These are phyloP conservation scores for Rhynchopsitta pachyrhyncha DNA, from an alignment of 2,113 vertebrate species.

Conservation along the genomic window DNA sequence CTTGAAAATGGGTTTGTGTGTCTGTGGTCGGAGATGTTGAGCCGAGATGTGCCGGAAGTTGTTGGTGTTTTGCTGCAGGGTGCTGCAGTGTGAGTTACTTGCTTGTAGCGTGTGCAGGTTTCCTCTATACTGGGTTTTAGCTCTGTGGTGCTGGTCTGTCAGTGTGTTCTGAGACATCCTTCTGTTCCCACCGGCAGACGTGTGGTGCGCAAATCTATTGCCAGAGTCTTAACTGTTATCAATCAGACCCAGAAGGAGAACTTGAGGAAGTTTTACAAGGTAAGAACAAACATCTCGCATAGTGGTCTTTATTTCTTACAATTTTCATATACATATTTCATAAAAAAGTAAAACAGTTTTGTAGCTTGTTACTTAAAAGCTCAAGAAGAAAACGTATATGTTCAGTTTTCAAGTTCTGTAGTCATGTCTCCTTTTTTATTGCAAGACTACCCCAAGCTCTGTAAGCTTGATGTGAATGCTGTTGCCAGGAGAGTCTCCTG, in stretches of 20 bases:
- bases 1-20: rapidly evolving
- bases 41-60: rapidly evolving
- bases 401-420: not conserved
- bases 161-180: rapidly evolving
- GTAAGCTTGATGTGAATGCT: not conserved
- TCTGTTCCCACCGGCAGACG: constrained; percentile 72
- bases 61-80: rapidly evolving
- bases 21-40: rapidly evolving
- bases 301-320: rapidly evolving
- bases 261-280: constrained; percentile 97
- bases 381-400: rapidly evolving
- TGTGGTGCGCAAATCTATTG: constrained; percentile 96
- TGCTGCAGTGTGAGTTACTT: rapidly evolving
- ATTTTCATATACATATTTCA: rapidly evolving
- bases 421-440: rapidly evolving
- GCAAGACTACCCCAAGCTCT: not conserved
- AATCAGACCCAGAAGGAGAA: constrained; percentile 99
- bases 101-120: rapidly evolving
- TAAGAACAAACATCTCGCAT: not conserved
- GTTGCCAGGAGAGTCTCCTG: constrained; percentile 14
- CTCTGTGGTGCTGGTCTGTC: rapidly evolving
- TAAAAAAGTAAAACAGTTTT: no score
- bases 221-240: constrained; percentile 94
- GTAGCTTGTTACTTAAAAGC: not conserved
- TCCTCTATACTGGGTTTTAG: rapidly evolving